Conservation (phyloP, 2,888 invertebrate genomes). For the Polylopha cassiicola region DNA sequence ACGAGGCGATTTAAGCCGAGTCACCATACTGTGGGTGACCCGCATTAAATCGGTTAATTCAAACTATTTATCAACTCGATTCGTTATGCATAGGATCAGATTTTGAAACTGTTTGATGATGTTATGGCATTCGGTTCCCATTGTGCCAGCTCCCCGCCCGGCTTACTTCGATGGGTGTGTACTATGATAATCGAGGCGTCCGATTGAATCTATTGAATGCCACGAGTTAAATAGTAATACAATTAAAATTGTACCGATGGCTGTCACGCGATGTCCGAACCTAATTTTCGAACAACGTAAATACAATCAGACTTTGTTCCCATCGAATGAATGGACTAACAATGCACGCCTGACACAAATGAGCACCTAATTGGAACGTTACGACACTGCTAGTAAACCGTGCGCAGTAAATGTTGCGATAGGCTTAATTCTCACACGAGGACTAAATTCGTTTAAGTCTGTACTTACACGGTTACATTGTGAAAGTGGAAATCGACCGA, state of each 20-base stretch:
- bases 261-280: slow-evolving; percentile 39
- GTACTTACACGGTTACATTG: not conserved
- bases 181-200: slow-evolving; percentile 66
- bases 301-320: slow-evolving; percentile 60
- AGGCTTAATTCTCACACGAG: slow-evolving; percentile 39
- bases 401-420: slow-evolving; percentile 50
- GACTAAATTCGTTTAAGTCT: slow-evolving; percentile 8
- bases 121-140: slow-evolving; percentile 63
- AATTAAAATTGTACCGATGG: slow-evolving; percentile 21
- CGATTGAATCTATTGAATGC: slow-evolving; percentile 63
- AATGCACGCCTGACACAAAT: slow-evolving; percentile 71
- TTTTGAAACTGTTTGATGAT: slow-evolving; percentile 75
- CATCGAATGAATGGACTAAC: slow-evolving; percentile 60
- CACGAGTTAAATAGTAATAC: slow-evolving; percentile 37
- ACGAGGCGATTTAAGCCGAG: slow-evolving; percentile 61
- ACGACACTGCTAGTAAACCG: slow-evolving; percentile 59
- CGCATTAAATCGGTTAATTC: slow-evolving; percentile 78
- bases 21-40: slow-evolving; percentile 75
- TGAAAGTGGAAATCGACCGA: too few species aligned
- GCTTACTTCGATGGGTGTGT: slow-evolving; percentile 73
- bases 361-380: slow-evolving; percentile 74
- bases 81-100: slow-evolving; percentile 75
- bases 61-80: slow-evolving; percentile 75
- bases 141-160: slow-evolving; percentile 56
- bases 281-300: slow-evolving; percentile 46